These are phyloP conservation scores for Orcinus orca DNA, from an alignment of 2,113 vertebrate species.

Conservation along the genomic window DNA sequence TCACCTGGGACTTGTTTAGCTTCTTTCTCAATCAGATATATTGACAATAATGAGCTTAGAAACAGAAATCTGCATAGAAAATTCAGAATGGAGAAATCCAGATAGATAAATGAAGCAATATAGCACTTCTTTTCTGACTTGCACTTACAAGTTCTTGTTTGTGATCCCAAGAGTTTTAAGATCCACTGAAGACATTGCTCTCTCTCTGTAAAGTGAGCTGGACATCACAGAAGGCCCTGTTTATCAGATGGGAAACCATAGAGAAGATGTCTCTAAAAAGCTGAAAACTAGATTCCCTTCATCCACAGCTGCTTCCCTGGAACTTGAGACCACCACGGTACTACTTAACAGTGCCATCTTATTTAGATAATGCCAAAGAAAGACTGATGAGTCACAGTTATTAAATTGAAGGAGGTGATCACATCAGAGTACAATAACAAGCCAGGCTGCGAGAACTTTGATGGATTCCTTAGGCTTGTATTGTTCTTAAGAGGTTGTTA, in stretches of 20 bases:
- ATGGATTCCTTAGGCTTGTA: slow-evolving; percentile 6
- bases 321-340: neutral
- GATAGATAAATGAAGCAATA: slow-evolving; percentile 22
- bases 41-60: slow-evolving; percentile 71
- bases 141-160: neutral
- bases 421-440: neutral
- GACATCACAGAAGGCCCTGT: neutral
- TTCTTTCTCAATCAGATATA: slow-evolving; percentile 67
- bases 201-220: neutral
- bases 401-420: neutral
- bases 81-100: slow-evolving; percentile 51
- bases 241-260: neutral
- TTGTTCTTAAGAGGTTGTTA: slow-evolving; percentile 37
- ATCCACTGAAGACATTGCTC: neutral
- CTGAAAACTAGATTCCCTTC: neutral
- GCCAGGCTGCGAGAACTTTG: neutral
- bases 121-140: neutral
- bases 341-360: neutral
- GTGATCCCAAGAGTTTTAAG: neutral
- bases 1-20: slow-evolving; percentile 73
- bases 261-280: neutral
- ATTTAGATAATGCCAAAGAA: neutral
- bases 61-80: slow-evolving; percentile 60
- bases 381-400: neutral
- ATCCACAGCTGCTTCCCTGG: neutral